phyloP scores from a whole-genome alignment of 2,113 vertebrate species.

The Malurus cyaneus region DNA sequence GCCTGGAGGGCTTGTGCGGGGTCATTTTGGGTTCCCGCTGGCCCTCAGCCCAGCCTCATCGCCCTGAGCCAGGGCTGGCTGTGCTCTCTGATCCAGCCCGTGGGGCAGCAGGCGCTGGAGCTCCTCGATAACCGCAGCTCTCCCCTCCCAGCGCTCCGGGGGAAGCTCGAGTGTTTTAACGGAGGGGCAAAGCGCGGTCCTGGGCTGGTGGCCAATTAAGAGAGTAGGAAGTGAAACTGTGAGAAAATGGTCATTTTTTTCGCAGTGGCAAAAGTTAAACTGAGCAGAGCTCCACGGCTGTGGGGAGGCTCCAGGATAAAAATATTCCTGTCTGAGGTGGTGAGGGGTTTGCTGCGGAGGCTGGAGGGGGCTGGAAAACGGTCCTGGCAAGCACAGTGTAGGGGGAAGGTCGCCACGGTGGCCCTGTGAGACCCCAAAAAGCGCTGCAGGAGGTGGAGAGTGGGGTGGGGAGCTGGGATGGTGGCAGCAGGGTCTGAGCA shows the following conservation, averaged over 20 bases:
- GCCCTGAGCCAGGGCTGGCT: neutral
- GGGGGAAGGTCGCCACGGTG: neutral
- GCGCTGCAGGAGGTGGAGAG: neutral
- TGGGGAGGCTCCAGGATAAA: neutral
- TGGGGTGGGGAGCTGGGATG: neutral
- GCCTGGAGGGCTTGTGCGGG: neutral
- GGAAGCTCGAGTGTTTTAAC: neutral
- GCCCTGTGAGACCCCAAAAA: neutral
- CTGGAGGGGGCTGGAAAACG: rapidly evolving
- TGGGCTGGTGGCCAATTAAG: neutral
- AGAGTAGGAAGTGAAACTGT: neutral
- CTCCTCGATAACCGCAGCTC: neutral
- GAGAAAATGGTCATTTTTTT: neutral
- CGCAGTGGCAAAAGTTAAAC: neutral
- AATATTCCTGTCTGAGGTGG: neutral
- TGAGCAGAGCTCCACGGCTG: neutral
- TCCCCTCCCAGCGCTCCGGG: neutral
- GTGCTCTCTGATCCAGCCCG: neutral
- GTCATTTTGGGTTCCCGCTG: neutral
- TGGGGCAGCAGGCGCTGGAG: neutral
- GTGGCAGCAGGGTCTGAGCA: rapidly evolving
- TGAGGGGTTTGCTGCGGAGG: neutral
- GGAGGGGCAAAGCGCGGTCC: neutral
- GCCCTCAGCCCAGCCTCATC: rapidly evolving
- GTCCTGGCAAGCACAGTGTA: rapidly evolving